Conservation (phyloP, 2,113 vertebrate species). For the Cebus imitator region DNA sequence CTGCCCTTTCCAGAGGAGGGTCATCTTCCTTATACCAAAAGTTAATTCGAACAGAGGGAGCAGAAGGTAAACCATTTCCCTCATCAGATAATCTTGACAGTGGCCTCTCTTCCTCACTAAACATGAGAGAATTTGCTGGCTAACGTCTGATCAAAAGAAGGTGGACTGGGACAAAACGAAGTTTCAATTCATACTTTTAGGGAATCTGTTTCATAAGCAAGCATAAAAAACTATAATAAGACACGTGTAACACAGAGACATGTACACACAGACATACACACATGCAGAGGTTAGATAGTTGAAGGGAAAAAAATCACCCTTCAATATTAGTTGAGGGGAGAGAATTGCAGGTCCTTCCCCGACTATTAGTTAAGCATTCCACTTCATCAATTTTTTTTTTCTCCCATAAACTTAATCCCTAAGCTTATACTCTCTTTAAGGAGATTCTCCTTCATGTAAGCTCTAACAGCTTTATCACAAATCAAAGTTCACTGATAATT, state of each 20-base stretch:
- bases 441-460: background rate
- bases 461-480: constrained; percentile 35
- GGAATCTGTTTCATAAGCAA: background rate
- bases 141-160: background rate
- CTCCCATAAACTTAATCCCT: background rate
- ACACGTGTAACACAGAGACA: background rate
- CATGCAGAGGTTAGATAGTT: background rate
- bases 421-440: background rate
- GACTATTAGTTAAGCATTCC: constrained; percentile 7
- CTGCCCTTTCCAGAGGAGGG: background rate
- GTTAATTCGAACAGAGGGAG: background rate
- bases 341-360: background rate
- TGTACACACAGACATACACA: background rate
- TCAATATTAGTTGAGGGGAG: background rate
- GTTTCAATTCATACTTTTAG: background rate
- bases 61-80: background rate
- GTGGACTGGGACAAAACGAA: background rate
- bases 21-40: background rate
- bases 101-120: background rate
- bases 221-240: background rate
- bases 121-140: background rate
- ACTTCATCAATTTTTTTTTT: background rate
- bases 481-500: constrained; percentile 32
- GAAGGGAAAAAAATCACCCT: background rate
- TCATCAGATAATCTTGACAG: background rate